A percentile compares a stretch with the other conserved stretches of the same genome.
These are phyloP conservation scores for Halictus rubicundus DNA, from an alignment of 1,140 invertebrate species.

Conservation along the genomic window DNA sequence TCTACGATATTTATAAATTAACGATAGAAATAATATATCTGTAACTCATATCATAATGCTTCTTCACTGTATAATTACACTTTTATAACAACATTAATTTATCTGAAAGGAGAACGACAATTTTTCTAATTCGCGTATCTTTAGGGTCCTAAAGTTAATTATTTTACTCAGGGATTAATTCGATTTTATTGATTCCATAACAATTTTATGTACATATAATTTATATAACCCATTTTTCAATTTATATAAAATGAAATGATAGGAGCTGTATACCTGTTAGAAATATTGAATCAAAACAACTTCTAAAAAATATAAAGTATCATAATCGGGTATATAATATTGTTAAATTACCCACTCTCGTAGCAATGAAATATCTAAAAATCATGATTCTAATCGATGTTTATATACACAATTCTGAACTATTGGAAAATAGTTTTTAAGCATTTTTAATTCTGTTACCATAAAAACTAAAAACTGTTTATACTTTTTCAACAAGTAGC, in stretches of 20 bases:
- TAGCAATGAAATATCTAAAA: constrained; percentile 24
- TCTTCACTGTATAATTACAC: constrained; percentile 22
- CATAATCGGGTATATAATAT: constrained; percentile 14
- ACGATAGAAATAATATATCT: constrained; percentile 55
- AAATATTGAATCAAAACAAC: constrained; percentile 14
- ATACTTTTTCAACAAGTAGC: constrained; percentile 62
- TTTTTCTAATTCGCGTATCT: not conserved
- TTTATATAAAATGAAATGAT: constrained; percentile 33
- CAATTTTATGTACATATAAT: constrained; percentile 40
- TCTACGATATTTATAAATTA: constrained; percentile 64
- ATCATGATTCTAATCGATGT: constrained; percentile 17
- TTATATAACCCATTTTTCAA: constrained; percentile 34
- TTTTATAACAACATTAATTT: constrained; percentile 18
- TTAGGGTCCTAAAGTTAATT: constrained; percentile 5
- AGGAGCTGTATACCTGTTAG: constrained; percentile 18
- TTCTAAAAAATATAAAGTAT: constrained; percentile 38
- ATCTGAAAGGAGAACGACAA: not conserved
- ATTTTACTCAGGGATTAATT: constrained; percentile 18
- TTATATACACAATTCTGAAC: constrained; percentile 37
- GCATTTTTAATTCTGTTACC: constrained; percentile 21
- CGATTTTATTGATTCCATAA: constrained; percentile 43
- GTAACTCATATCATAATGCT: constrained; percentile 33
- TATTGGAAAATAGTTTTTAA: constrained; percentile 46
- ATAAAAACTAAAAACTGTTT: constrained; percentile 34
- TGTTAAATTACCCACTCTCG: constrained; percentile 4